A percentile compares a stretch with the other conserved stretches of the same genome.
phyloP scores from a whole-genome alignment of 2,797 vertebrate species.

The Arctocebus calabarensis region DNA sequence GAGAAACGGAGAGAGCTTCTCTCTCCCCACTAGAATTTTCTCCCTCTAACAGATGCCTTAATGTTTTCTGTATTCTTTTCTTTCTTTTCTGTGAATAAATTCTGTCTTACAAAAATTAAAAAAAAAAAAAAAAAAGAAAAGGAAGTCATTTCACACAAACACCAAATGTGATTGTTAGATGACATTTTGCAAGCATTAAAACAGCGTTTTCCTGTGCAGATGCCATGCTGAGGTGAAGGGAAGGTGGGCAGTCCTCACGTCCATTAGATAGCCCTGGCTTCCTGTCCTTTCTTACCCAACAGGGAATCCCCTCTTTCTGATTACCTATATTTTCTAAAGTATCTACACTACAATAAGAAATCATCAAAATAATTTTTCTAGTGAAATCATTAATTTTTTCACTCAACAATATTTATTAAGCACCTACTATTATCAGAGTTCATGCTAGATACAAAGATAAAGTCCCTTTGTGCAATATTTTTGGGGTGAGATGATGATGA shows the following conservation, averaged over 20 bases:
- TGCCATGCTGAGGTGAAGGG: rapidly evolving
- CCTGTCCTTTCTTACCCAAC: background rate
- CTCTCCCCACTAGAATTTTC: too few species aligned
- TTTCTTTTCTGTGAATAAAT: too few species aligned
- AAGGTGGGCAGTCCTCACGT: rapidly evolving
- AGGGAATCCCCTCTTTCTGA: background rate
- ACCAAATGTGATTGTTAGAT: background rate
- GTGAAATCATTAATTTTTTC: constrained; percentile 24
- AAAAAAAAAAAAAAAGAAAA: too few species aligned
- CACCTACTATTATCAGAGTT: background rate
- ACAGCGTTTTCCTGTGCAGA: rapidly evolving
- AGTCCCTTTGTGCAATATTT: background rate
- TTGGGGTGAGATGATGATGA: background rate
- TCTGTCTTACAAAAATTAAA: too few species aligned
- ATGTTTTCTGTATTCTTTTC: too few species aligned
- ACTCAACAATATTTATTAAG: background rate
- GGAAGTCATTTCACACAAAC: background rate
- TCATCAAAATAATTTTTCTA: constrained; percentile 20
- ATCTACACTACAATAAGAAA: background rate
- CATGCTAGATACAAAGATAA: background rate
- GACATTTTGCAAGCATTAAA: background rate
- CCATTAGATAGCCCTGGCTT: rapidly evolving
- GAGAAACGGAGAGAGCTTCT: too few species aligned
- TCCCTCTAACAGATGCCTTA: too few species aligned
- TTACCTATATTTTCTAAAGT: background rate